phyloP scores from a whole-genome alignment of 2,888 invertebrate genomes.

The Rhagophthalmus giganteus region DNA sequence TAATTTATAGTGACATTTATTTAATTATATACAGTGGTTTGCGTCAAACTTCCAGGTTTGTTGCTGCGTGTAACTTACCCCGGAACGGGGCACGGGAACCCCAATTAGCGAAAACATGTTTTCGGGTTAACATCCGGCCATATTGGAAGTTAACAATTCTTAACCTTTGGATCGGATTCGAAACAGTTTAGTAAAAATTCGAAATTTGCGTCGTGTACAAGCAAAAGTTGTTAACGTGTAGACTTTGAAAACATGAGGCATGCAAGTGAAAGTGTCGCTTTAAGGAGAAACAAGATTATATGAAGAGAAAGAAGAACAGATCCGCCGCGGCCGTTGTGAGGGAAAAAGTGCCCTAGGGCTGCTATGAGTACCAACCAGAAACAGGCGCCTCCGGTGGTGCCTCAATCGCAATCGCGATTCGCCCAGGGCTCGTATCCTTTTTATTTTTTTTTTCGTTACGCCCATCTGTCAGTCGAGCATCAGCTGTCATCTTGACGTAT shows the following conservation, averaged over 20 bases:
- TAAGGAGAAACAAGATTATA: constrained; percentile 52
- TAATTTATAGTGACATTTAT: constrained; percentile 52
- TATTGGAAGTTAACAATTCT: constrained; percentile 52
- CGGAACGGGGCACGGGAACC: constrained; percentile 30
- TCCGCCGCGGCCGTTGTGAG: constrained; percentile 65
- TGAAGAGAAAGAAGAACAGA: constrained; percentile 50
- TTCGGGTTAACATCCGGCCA: constrained; percentile 56
- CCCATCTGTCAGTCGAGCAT: constrained; percentile 50
- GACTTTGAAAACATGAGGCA: constrained; percentile 40
- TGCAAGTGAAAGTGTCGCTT: constrained; percentile 47
- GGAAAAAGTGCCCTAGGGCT: constrained; percentile 64
- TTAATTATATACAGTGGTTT: constrained; percentile 38
- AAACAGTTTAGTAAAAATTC: constrained; percentile 43
- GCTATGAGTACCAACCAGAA: constrained; percentile 70
- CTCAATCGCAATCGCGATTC: constrained; percentile 61
- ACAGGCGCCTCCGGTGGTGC: constrained; percentile 65
- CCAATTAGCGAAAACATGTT: constrained; percentile 50
- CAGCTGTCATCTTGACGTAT: constrained; percentile 38
- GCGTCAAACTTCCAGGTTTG: constrained; percentile 35
- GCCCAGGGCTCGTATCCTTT: constrained; percentile 65
- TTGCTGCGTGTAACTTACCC: constrained; percentile 32
- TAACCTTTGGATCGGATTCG: constrained; percentile 55
- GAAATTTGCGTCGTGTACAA: constrained; percentile 40
- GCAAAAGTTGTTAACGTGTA: constrained; percentile 35
- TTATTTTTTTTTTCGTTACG: constrained; percentile 43